phyloP scores from a whole-genome alignment of 2,888 invertebrate species.

The Pyrrhosoma nymphula region DNA sequence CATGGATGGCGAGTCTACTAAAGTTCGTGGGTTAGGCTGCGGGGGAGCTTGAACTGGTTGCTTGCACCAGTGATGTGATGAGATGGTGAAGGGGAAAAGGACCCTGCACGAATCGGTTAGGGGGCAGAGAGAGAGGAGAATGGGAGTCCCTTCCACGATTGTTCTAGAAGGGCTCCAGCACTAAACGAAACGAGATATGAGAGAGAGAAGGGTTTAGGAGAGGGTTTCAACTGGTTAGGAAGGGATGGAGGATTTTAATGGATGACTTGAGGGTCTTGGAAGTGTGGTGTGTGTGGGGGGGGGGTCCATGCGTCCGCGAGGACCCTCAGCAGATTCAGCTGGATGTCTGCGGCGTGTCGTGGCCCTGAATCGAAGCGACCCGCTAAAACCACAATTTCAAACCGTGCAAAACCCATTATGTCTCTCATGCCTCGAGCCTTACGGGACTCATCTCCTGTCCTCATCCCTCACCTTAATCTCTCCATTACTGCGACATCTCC shows the following conservation, averaged over 20 bases:
- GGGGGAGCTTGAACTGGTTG: background rate
- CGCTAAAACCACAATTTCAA: background rate
- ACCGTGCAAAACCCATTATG: background rate
- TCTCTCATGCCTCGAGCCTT: background rate
- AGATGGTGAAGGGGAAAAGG: background rate
- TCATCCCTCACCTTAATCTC: slow-evolving; percentile 7
- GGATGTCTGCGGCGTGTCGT: background rate
- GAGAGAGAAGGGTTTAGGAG: background rate
- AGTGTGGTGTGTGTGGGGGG: background rate
- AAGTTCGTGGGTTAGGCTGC: background rate
- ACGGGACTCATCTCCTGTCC: background rate
- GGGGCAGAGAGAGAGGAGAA: background rate
- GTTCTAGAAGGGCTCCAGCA: background rate
- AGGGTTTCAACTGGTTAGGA: background rate
- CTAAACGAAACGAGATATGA: background rate
- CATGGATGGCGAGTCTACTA: background rate
- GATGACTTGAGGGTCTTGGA: background rate
- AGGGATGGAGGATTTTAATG: background rate
- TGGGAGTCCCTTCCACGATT: background rate
- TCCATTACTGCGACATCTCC: background rate
- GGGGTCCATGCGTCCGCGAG: background rate
- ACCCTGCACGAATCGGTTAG: background rate
- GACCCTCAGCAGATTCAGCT: background rate
- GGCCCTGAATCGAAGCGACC: background rate
- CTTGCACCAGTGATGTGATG: background rate